Evolutionary conservation across 2,113 vertebrate genomes (phyloP), one percentile per base, ranked within the genome.

Genomic region (Baryphthengus martii): DNA sequence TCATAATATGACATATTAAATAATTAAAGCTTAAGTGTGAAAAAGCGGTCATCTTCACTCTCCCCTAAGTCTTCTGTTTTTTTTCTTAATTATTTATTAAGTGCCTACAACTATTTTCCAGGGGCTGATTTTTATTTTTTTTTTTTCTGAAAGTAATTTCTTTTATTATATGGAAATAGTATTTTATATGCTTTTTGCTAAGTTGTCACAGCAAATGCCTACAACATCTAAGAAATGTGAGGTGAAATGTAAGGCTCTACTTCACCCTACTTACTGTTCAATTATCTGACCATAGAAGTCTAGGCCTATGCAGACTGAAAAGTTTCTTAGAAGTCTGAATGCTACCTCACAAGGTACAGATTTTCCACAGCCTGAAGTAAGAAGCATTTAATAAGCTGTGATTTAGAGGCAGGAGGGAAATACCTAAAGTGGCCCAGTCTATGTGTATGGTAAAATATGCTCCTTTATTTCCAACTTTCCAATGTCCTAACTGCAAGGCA

Each of bases 381-480:
- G 31, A 74, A 74, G 2, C 8, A 56, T 77, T 70, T 82, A 70
- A 77, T 6, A 55, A 76, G 19, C 11, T 73, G 12, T 59, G 7
- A 65, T 77, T 77, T 72, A 80, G 16, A 68, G 10, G 9, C 11
- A 45, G 13, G 9, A 67, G 4, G 16, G 15, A 59, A 89, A 67
- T 10, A 47, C 6, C 5, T 67, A 33, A 25, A 61, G 23, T 40
- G 3, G 1, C 2, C 8, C 4, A 8, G 6, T n/a, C 18, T 53
- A 35, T 73, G 9, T n/a, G 39, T 44, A 16, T 33, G 18, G 15
- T 71, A 33, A 84, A 84, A 59, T 61, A 50, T 10, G 2, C 35
- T 81, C 20, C 33, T 88, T 4, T n/a, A 20, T 70, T 6, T 72
- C 61, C 16, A 20, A 67, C 8, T 74, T 88, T 65, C 29, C 37